These are phyloP conservation scores for Natator depressus DNA, from an alignment of 2,113 vertebrate species.

Conservation along the genomic window DNA sequence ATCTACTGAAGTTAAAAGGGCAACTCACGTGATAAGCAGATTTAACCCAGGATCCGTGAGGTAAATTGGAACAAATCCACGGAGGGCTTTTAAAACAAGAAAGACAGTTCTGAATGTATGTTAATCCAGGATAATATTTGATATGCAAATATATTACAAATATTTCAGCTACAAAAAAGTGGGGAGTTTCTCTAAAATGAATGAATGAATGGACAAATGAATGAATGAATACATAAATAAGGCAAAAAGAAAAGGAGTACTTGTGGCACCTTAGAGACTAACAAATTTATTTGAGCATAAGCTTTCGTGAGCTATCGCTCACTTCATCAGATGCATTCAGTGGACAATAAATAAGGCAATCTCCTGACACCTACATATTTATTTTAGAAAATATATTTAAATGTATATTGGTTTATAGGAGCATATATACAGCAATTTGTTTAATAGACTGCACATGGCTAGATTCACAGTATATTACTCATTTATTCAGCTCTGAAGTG, in stretches of 20 bases:
- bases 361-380: not conserved
- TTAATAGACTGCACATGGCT: not conserved
- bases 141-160: not conserved
- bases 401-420: not conserved
- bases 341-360: not conserved
- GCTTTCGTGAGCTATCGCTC: too few species aligned
- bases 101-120: not conserved
- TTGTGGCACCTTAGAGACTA: too few species aligned
- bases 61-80: not conserved
- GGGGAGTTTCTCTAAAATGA: not conserved
- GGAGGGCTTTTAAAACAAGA: not conserved
- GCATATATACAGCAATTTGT: not conserved
- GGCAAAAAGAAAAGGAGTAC: not conserved
- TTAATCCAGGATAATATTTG: not conserved
- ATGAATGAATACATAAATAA: too few species aligned
- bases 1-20: not conserved
- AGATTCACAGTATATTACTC: not conserved
- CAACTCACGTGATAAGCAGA: not conserved
- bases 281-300: too few species aligned
- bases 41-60: not conserved
- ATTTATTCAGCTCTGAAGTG: not conserved
- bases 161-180: not conserved
- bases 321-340: too few species aligned
- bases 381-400: not conserved
- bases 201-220: not conserved